A percentile compares a stretch with the other conserved stretches of the same genome.
phyloP scores from a whole-genome alignment of 2,888 invertebrate species.

The Drosophila yooni region DNA sequence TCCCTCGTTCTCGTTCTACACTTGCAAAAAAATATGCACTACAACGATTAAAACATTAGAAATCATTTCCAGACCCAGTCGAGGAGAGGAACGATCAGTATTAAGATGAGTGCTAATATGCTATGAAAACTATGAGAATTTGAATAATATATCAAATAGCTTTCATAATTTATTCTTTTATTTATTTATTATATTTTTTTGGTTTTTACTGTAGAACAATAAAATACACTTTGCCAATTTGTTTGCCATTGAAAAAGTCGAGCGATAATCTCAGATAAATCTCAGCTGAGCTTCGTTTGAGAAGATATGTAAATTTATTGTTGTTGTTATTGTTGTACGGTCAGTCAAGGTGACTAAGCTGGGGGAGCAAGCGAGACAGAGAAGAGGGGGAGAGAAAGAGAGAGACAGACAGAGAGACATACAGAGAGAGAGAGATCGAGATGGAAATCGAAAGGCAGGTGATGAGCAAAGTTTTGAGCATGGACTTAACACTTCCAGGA shows the following conservation, averaged over 20 bases:
- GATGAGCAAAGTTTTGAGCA: slow-evolving; percentile 35
- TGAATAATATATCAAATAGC: background rate
- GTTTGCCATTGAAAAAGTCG: slow-evolving; percentile 21
- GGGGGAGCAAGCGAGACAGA: slow-evolving; percentile 17
- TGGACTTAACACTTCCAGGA: slow-evolving; percentile 71
- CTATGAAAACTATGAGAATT: background rate
- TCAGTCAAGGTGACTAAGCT: slow-evolving; percentile 73
- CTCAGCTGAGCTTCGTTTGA: slow-evolving; percentile 19
- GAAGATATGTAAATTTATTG: slow-evolving; percentile 60
- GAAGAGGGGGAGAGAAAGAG: slow-evolving; percentile 26
- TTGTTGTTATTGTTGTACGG: slow-evolving; percentile 51
- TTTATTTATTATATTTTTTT: slow-evolving; percentile 18
- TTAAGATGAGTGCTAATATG: background rate
- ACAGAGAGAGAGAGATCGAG: slow-evolving; percentile 11
- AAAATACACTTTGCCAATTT: slow-evolving; percentile 43
- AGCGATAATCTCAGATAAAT: slow-evolving; percentile 31
- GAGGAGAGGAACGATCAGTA: background rate
- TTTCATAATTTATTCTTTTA: background rate
- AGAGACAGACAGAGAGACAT: slow-evolving; percentile 11
- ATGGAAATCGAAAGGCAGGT: slow-evolving; percentile 54
- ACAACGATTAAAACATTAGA: background rate
- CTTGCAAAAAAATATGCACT: background rate
- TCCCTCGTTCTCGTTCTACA: background rate
- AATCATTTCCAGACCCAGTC: background rate
- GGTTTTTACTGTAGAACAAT: background rate